phyloP scores from a whole-genome alignment of 2,888 invertebrate genomes.

The Helleia helle region DNA sequence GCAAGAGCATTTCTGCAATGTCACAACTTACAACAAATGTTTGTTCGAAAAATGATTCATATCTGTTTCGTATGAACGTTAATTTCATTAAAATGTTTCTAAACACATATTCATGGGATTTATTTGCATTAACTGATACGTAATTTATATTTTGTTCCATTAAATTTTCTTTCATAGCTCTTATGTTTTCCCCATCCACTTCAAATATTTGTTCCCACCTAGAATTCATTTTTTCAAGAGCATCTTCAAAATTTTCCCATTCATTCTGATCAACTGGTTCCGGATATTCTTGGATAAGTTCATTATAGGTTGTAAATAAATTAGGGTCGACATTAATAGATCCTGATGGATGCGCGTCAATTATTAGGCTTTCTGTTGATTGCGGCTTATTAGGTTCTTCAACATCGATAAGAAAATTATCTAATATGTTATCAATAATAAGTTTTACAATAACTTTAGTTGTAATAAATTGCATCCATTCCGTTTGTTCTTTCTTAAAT shows the following conservation, averaged over 20 bases:
- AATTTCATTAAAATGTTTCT: slow-evolving; percentile 37
- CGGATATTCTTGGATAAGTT: slow-evolving; percentile 53
- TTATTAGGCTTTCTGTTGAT: slow-evolving; percentile 49
- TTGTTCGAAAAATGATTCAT: slow-evolving; percentile 71
- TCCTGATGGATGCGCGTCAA: slow-evolving; percentile 56
- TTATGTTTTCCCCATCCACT: slow-evolving; percentile 54
- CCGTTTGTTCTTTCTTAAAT: slow-evolving; percentile 29
- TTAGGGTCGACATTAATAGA: slow-evolving; percentile 42
- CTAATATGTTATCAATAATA: slow-evolving; percentile 43
- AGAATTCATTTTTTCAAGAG: slow-evolving; percentile 50
- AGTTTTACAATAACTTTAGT: slow-evolving; percentile 40
- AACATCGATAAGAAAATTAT: slow-evolving; percentile 23
- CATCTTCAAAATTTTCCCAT: slow-evolving; percentile 67
- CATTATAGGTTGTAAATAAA: slow-evolving; percentile 43
- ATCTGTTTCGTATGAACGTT: slow-evolving; percentile 47
- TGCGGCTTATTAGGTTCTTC: slow-evolving; percentile 21
- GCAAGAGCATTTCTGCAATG: slow-evolving; percentile 71
- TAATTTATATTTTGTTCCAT: slow-evolving; percentile 58
- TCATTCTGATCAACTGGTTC: slow-evolving; percentile 55
- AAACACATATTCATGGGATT: slow-evolving; percentile 37
- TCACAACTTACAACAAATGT: slow-evolving; percentile 65
- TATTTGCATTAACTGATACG: slow-evolving; percentile 49
- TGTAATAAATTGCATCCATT: slow-evolving; percentile 42
- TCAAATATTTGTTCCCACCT: slow-evolving; percentile 59
- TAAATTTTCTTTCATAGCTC: slow-evolving; percentile 42